Evolutionary conservation across 2,113 vertebrate species (phyloP).

Genomic region (Lepus americanus): DNA sequence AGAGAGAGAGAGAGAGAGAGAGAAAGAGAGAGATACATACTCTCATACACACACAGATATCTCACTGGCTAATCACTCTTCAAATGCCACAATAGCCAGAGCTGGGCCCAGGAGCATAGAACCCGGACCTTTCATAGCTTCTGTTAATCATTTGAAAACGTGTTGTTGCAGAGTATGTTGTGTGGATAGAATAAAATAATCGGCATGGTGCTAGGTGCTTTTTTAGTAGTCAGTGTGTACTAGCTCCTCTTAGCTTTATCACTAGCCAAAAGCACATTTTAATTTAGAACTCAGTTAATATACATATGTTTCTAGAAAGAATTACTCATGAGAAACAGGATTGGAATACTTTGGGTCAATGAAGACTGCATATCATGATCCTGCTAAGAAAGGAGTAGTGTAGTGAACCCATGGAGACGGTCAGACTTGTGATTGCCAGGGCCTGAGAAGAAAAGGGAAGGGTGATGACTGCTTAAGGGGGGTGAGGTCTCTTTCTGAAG

Average conservation of each 20-base stretch:
- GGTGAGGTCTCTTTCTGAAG: background rate
- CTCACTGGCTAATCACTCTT: too few species aligned
- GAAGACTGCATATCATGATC: background rate
- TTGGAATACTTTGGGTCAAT: background rate
- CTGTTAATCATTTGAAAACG: background rate
- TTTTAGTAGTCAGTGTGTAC: background rate
- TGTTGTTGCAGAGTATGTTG: background rate
- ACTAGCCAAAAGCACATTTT: background rate
- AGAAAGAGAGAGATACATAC: background rate
- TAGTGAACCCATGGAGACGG: background rate
- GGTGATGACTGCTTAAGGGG: background rate
- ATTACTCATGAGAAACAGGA: background rate
- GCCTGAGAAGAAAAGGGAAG: too few species aligned
- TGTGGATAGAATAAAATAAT: background rate
- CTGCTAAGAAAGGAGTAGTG: background rate
- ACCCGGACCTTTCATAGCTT: background rate
- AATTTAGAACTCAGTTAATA: background rate
- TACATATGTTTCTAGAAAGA: background rate
- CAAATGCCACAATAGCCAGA: too few species aligned
- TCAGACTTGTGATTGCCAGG: background rate
- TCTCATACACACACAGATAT: background rate
- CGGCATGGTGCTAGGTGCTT: background rate
- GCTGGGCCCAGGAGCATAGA: too few species aligned
- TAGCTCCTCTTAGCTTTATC: background rate
- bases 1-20: too few species aligned